Evolutionary conservation across 2,888 invertebrate species (phyloP), one percentile per base, ranked within the genome.

Genomic region (Entomobrya proxima): DNA sequence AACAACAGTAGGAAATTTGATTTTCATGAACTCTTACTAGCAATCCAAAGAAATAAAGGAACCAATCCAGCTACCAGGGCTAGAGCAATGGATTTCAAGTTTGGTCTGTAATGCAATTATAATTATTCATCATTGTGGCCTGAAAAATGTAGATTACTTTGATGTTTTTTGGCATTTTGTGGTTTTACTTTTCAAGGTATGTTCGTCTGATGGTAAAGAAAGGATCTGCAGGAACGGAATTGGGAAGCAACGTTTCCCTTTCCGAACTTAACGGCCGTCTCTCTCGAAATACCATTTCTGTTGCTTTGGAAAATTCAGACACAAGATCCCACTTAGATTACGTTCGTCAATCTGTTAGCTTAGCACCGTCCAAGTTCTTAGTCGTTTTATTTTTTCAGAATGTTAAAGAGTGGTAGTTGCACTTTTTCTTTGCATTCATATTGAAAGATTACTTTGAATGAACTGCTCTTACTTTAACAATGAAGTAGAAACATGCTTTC

Each of bases 11-110:
- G 72, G 18, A 35, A 21, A 72, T 47, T 47, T n/a, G n/a, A 24
- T 24, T 21, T 2, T 4, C 15, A 30, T 13, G 6, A 7, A 30
- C 52, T 11, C 72, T 85, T 74, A 85, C 85, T 81, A 52, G 75
- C 55, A 35, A 86, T 13, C 76, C 75, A 81, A 1, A 86, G 32
- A 3, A 86, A 24, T 9, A 86, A 55, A 4, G 81, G 80, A 15
- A 86, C 64, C 2, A 86, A 67, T 2, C 80, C 86, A 0, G 86
- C 86, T 18, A 58, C 15, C 11, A 85, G 37, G 6, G 44, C 61
- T 18, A 85, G 11, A 5, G 61, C 15, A 3, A 74, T 50, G 4
- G 79, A 79, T 37, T 79, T 79, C 61, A 74, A 79, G 37, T 72
- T 74, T 27, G 37, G 21, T 13, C 80, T 81, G 44, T 3, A 61